phyloP scores from a whole-genome alignment of 2,113 vertebrate genomes.

The Halichoeres trimaculatus region DNA sequence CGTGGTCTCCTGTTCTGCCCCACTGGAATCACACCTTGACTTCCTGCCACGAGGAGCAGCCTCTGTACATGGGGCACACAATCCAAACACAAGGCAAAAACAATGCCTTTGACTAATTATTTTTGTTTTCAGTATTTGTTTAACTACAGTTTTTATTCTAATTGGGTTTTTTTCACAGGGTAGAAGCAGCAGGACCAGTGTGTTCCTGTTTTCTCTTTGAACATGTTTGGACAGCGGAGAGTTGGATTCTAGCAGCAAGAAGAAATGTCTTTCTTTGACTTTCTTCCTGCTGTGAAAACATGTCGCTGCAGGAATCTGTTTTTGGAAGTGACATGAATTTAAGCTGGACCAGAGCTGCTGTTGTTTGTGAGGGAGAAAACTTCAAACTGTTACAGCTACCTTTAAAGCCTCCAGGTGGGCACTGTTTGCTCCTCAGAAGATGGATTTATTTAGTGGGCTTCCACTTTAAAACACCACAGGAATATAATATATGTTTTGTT shows the following conservation, averaged over 20 bases:
- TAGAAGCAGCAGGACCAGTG: background rate
- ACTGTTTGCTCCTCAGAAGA: background rate
- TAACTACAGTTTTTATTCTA: background rate
- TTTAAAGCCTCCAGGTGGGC: background rate
- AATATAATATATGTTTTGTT: background rate
- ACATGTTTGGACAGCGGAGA: background rate
- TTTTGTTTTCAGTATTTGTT: background rate
- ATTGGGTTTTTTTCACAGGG: background rate
- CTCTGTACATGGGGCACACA: no score
- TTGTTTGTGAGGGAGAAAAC: background rate
- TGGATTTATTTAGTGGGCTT: no score
- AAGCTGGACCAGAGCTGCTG: conserved; percentile 17
- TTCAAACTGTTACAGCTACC: background rate
- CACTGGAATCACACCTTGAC: no score
- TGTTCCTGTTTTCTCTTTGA: background rate
- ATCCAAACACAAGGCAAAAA: no score
- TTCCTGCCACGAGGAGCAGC: no score
- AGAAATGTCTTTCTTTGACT: background rate
- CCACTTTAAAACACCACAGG: background rate
- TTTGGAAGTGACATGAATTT: conserved; percentile 5
- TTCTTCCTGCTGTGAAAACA: conserved; percentile 31
- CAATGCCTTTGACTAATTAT: background rate
- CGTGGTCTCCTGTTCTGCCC: no score
- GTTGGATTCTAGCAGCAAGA: background rate
- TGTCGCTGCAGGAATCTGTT: conserved; percentile 5